These are phyloP conservation scores for Mustela lutreola DNA, from an alignment of 2,113 vertebrate genomes.

Conservation along the genomic window DNA sequence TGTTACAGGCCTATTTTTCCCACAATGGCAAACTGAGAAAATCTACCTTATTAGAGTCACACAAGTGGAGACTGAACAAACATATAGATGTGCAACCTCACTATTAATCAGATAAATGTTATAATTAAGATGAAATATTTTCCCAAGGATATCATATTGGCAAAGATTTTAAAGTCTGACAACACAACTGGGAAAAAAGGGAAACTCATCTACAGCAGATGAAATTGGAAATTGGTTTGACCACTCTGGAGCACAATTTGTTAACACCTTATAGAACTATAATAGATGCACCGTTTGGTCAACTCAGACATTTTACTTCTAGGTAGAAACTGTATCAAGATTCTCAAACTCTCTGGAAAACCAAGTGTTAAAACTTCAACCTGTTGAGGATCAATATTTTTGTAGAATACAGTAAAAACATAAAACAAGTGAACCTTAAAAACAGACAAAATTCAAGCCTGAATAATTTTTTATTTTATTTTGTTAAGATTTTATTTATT, in stretches of 20 bases:
- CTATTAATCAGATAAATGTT: slow-evolving; percentile 31
- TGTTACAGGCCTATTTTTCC: slow-evolving; percentile 20
- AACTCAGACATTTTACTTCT: not conserved
- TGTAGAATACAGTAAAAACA: slow-evolving; percentile 12
- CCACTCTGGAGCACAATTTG: not conserved
- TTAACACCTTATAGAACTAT: not conserved
- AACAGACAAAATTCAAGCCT: not conserved
- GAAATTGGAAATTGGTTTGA: not conserved
- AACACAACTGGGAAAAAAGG: not conserved
- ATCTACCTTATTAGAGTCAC: slow-evolving; percentile 16
- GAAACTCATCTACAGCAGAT: not conserved
- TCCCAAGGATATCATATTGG: not conserved
- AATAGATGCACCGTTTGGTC: not conserved
- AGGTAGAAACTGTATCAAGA: not conserved
- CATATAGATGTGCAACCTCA: not conserved
- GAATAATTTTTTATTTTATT: not conserved
- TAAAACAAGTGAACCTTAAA: not conserved
- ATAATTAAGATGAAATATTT: slow-evolving; percentile 30
- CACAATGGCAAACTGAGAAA: not conserved
- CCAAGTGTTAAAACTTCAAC: not conserved
- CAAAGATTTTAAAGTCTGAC: not conserved
- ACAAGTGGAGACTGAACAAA: not conserved
- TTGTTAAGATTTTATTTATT: not conserved
- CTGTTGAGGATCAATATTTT: not conserved
- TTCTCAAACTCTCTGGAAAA: not conserved